Percentiles rank a stretch among this genome's conserved stretches.
Conservation (phyloP, 2,888 invertebrate genomes). For the Phaedon cochleariae region DNA sequence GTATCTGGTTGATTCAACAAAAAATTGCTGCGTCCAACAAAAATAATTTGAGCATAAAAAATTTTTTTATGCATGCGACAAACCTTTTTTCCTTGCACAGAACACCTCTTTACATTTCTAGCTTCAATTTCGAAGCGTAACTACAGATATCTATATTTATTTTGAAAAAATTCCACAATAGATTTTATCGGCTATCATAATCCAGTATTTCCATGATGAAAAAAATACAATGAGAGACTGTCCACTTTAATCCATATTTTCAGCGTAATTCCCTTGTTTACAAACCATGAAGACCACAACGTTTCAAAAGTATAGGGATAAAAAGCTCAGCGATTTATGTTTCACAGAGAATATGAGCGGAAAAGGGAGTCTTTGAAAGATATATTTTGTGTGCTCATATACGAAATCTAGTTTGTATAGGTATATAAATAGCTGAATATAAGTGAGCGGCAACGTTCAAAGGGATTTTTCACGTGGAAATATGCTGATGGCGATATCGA, state of each 20-base stretch:
- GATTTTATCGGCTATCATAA: no score
- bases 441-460: neutral
- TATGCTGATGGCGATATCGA: neutral
- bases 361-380: neutral
- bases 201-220: no score
- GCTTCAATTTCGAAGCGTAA: no score
- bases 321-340: constrained; percentile 1
- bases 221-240: neutral
- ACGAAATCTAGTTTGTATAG: neutral
- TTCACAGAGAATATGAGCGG: neutral
- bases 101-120: no score
- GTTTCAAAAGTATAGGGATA: neutral
- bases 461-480: neutral
- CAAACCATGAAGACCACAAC: neutral
- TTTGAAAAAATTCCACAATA: no score
- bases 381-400: neutral
- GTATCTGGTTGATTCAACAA: no score
- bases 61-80: no score
- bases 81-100: no score
- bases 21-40: no score
- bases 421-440: neutral
- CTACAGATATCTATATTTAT: no score
- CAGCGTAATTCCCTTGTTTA: constrained; percentile 6
- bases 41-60: no score
- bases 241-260: neutral